phyloP scores from a whole-genome alignment of 1,140 invertebrate species.

The Aphelenchoides avenae region DNA sequence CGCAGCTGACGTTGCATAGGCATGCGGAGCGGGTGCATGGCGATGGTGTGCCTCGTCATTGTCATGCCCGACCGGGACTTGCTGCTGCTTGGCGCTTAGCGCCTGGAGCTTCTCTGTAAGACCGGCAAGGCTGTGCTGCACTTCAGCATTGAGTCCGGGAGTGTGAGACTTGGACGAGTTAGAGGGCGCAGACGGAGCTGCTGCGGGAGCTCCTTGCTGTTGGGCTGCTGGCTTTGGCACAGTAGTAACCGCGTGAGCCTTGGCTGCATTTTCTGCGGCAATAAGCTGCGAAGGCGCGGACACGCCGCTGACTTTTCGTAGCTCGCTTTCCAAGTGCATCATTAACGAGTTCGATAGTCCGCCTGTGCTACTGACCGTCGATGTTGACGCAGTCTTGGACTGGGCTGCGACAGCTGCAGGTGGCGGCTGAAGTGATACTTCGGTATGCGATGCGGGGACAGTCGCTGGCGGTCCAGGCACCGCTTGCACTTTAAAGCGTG shows the following conservation, averaged over 20 bases:
- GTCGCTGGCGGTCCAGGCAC: slow-evolving; percentile 3
- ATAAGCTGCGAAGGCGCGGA: slow-evolving; percentile 20
- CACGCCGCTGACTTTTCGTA: slow-evolving; percentile 38
- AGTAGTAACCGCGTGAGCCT: slow-evolving; percentile 1
- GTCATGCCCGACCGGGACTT: neutral
- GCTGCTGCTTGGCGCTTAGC: slow-evolving; percentile 18
- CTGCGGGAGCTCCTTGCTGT: too few species aligned
- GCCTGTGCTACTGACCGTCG: slow-evolving; percentile 19
- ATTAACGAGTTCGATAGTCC: slow-evolving; percentile 5
- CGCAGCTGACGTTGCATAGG: neutral
- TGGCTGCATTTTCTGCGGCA: slow-evolving; percentile 5
- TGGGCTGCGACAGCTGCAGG: neutral
- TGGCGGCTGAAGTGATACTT: slow-evolving; percentile 12
- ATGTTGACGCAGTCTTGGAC: slow-evolving; percentile 9
- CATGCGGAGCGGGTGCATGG: slow-evolving; percentile 16
- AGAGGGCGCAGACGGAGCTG: slow-evolving; percentile 4
- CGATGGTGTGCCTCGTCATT: slow-evolving; percentile 12
- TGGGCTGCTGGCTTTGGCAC: slow-evolving; percentile 1
- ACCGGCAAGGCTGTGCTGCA: slow-evolving; percentile 21
- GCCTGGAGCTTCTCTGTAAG: slow-evolving; percentile 31
- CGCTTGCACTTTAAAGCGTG: slow-evolving; percentile 24
- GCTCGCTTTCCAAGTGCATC: slow-evolving; percentile 23
- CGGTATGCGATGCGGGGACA: neutral
- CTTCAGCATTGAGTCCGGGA: slow-evolving; percentile 24
- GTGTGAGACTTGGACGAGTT: slow-evolving; percentile 11